phyloP scores from a whole-genome alignment of 1,140 invertebrate genomes.

The Sarcophaga bullata region DNA sequence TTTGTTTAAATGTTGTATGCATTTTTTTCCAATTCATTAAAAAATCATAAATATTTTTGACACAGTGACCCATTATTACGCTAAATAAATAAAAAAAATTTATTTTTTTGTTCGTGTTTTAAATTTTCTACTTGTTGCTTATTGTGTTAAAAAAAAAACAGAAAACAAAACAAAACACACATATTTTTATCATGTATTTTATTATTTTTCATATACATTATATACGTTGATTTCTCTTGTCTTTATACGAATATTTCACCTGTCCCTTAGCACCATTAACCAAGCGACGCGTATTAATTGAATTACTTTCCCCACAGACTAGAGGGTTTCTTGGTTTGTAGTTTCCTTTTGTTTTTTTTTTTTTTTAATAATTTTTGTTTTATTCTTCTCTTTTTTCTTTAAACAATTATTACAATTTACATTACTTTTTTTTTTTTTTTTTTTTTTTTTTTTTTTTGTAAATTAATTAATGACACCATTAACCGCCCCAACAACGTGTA shows the following conservation, averaged over 20 bases:
- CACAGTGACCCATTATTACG: conserved; percentile 33
- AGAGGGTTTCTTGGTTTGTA: too few relatives aligned
- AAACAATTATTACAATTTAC: background rate
- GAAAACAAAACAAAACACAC: background rate
- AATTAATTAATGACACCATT: conserved; percentile 8
- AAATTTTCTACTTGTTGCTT: background rate
- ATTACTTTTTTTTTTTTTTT: background rate
- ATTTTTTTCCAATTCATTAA: conserved; percentile 6
- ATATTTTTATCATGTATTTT: background rate
- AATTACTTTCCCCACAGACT: background rate
- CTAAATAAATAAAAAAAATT: conserved; percentile 10
- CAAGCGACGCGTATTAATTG: background rate
- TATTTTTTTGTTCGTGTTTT: background rate
- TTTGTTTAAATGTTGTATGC: background rate
- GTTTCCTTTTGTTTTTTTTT: background rate
- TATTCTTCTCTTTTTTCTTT: background rate
- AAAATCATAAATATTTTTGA: conserved; percentile 25
- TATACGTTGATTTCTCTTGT: background rate
- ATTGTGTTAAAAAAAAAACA: background rate
- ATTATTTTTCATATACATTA: conserved; percentile 6
- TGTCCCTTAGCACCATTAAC: background rate
- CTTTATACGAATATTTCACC: background rate
- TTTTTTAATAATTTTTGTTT: background rate
- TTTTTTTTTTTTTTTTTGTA: background rate
- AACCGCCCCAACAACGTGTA: background rate